Evolutionary conservation across 2,113 vertebrate species (phyloP), one percentile per base, ranked within the genome.

Genomic region (Oplegnathus fasciatus): DNA sequence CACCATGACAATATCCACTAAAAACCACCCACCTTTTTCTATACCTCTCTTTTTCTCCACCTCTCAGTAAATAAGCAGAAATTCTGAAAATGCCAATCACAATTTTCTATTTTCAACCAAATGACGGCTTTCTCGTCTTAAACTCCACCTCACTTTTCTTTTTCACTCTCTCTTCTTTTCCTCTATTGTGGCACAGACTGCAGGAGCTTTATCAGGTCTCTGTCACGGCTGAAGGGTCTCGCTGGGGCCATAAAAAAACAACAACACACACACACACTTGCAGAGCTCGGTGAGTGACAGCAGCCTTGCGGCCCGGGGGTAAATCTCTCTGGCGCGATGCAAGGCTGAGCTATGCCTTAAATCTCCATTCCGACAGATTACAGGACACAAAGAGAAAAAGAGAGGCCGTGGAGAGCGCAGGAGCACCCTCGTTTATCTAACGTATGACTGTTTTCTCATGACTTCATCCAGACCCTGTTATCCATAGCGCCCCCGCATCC

Each of bases 171-270:
- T 80, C n/a, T 65, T 79, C 44, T 64, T 73, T 75, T 66, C 28
- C 74, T 86, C 61, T 64, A 76, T 75, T 80, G 82, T 78, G 70
- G 74, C 75, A 44, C 65, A 57, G 73, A 72, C 73, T 77, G 84
- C 80, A 65, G 80, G 57, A 84, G 90, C 72, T 87, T 92, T 85
- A 92, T 93, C 94, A 81, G 84, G 91, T 90, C 89, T 91, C 81
- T 86, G 91, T 93, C 92, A 94, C 58, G 44, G 92, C 79, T 92
- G 87, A 94, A 70, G 83, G 82, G 85, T 91, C 93, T 92, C 77
- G 22, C 57, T n/a, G 79, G 80, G 77, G 77, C 84, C 58, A 40
- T 85, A 85, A 85, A 80, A 83, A 67, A 54, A 60, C 10, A 85
- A 60, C 48, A 77, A 75, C 44, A 57, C 48, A 58, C 28, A 32